Conservation (phyloP, 1,140 invertebrate species). For the Trachymyrmex septentrionalis region DNA sequence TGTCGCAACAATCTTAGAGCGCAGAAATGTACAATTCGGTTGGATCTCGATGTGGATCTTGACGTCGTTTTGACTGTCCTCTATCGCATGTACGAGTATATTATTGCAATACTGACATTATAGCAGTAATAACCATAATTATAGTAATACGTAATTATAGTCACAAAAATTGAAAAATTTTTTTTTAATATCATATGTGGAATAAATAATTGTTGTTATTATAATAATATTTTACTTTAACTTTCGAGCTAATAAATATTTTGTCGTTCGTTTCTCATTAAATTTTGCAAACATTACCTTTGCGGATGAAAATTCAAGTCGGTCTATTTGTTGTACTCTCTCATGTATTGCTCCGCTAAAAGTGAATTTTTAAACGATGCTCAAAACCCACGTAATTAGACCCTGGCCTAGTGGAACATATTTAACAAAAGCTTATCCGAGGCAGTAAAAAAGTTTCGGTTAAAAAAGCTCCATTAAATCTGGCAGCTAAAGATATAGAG, state of each 20-base stretch:
- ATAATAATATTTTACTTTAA: neutral
- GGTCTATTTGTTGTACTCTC: neutral
- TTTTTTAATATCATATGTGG: neutral
- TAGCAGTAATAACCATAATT: too few relatives aligned
- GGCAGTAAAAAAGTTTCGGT: constrained; percentile 79
- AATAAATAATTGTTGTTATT: constrained; percentile 6
- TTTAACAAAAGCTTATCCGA: constrained; percentile 80
- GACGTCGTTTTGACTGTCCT: too few relatives aligned
- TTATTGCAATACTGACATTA: too few relatives aligned
- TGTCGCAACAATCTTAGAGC: too few relatives aligned
- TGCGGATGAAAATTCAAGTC: neutral
- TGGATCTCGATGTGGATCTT: too few relatives aligned
- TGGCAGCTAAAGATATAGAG: constrained; percentile 75
- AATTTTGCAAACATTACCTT: neutral
- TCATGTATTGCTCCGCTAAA: neutral
- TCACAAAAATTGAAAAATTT: too few relatives aligned
- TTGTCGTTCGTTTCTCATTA: neutral
- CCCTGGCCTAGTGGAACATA: constrained; percentile 65
- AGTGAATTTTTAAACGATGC: constrained; percentile 57
- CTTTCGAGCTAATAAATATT: neutral
- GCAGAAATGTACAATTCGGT: too few relatives aligned
- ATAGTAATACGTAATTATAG: too few relatives aligned
- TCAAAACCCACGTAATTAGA: constrained; percentile 75
- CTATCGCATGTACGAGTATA: too few relatives aligned
- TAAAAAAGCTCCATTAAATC: constrained; percentile 82